phyloP scores from a whole-genome alignment of 2,888 invertebrate genomes.

The Lypha dubia region DNA sequence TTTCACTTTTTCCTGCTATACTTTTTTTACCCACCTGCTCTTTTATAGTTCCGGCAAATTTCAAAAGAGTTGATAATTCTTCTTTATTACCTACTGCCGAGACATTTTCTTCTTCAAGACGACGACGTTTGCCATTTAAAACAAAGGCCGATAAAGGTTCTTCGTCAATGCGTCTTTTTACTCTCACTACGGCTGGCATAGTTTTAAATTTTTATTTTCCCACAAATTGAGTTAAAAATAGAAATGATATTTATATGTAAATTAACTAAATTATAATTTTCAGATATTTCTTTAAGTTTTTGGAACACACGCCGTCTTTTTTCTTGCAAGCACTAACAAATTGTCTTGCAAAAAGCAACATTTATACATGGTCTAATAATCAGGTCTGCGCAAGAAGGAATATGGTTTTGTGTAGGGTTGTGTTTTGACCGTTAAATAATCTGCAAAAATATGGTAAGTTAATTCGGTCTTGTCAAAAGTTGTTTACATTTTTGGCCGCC shows the following conservation, averaged over 20 bases:
- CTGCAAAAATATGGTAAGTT: no score
- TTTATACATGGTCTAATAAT: background rate
- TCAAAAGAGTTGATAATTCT: constrained; percentile 86
- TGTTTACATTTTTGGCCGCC: no score
- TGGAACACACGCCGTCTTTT: constrained; percentile 41
- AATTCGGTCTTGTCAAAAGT: no score
- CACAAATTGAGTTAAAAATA: background rate
- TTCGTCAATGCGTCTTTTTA: constrained; percentile 89
- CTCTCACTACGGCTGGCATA: constrained; percentile 86
- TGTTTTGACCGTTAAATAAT: no score
- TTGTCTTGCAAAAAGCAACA: background rate
- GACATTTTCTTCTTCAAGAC: constrained; percentile 83
- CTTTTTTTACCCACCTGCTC: constrained; percentile 84
- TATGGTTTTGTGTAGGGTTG: no score
- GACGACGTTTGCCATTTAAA: constrained; percentile 88
- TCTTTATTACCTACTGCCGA: constrained; percentile 77
- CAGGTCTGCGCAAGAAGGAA: constrained; percentile 6
- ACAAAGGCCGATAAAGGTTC: constrained; percentile 89
- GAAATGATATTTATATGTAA: background rate
- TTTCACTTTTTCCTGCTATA: background rate
- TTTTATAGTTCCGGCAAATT: constrained; percentile 89
- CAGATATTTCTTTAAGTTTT: background rate
- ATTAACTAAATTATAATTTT: background rate
- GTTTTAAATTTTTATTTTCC: constrained; percentile 64
- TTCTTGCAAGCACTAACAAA: constrained; percentile 21